Evolutionary conservation across 1,140 invertebrate genomes (phyloP).

Genomic region (Adelges cooleyi): DNA sequence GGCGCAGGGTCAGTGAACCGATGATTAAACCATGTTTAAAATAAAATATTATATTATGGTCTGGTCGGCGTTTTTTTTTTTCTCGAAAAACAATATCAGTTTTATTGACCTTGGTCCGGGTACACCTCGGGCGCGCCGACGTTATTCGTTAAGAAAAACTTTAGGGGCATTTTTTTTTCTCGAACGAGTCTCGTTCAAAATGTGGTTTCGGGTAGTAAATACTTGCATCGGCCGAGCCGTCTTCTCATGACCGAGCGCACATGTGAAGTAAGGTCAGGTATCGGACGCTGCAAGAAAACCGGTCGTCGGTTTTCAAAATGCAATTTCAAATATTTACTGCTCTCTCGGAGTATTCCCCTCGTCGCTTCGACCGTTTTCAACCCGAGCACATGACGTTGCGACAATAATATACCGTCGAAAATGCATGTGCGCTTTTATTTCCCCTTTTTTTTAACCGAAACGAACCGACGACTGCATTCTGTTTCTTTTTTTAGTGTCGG

Average conservation of each 20-base stretch:
- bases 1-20: no score
- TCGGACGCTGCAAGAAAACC: background rate
- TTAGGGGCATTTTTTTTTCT: background rate
- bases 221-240: background rate
- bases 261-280: conserved; percentile 17
- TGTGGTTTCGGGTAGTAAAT: background rate
- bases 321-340: conserved; percentile 14
- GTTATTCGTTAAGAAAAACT: no score
- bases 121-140: no score
- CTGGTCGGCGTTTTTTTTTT: no score
- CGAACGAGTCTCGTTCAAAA: background rate
- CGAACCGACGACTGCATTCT: conserved; percentile 1
- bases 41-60: no score
- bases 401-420: conserved; percentile 24
- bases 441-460: background rate
- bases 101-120: no score
- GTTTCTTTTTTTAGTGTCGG: background rate
- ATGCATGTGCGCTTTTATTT: conserved; percentile 7
- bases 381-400: background rate
- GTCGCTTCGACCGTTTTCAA: background rate
- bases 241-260: conserved; percentile 2
- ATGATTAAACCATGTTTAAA: no score
- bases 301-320: background rate
- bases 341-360: background rate
- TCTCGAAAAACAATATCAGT: no score